These are phyloP conservation scores for Chanos chanos DNA, from an alignment of 2,797 vertebrate genomes.

Conservation along the genomic window DNA sequence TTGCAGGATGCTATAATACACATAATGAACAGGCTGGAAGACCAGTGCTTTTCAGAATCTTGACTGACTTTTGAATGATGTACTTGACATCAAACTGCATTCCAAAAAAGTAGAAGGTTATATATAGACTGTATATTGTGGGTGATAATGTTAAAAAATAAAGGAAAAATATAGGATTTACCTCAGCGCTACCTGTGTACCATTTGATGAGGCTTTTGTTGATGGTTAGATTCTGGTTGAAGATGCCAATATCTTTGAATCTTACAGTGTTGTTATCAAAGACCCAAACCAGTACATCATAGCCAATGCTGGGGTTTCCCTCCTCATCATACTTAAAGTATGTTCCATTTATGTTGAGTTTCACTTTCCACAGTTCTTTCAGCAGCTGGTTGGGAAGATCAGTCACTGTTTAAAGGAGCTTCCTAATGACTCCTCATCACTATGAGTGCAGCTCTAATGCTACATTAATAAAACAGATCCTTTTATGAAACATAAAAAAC, in stretches of 20 bases:
- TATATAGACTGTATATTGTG: no score
- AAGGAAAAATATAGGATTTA: constrained; percentile 55
- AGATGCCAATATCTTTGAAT: constrained; percentile 63
- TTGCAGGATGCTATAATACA: no score
- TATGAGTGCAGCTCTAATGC: no score
- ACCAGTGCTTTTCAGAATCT: no score
- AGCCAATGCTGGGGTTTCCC: constrained; percentile 73
- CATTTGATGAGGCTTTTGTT: constrained; percentile 57
- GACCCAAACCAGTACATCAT: constrained; percentile 73
- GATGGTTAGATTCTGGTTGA: constrained; percentile 47
- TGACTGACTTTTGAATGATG: no score
- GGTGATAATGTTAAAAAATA: no score
- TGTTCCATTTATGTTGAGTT: constrained; percentile 56
- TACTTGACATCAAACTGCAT: no score
- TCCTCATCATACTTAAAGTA: constrained; percentile 65
- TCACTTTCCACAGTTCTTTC: constrained; percentile 64
- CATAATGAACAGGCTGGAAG: no score
- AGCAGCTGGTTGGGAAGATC: constrained; percentile 69
- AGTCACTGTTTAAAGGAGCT: background rate
- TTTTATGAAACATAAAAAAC: no score
- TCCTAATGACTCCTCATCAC: no score
- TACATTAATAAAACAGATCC: no score
- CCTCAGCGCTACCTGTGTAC: constrained; percentile 60
- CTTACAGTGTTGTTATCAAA: constrained; percentile 53
- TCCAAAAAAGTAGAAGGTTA: no score